A percentile compares a stretch with the other conserved stretches of the same genome.
Conservation (phyloP, 2,113 vertebrate species). For the Vicugna pacos region DNA sequence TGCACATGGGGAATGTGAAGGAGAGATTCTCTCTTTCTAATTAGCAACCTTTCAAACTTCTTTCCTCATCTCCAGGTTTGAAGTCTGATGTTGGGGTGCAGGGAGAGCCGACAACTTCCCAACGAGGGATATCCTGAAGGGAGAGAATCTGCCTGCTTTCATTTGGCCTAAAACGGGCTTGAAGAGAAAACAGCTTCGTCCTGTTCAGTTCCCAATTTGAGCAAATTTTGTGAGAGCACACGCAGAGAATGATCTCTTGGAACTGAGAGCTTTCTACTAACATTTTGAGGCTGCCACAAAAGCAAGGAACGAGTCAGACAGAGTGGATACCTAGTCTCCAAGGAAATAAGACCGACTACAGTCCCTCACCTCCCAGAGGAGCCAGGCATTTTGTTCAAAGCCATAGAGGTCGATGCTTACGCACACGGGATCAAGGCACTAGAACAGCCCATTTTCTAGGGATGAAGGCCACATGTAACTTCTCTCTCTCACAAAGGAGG, state of each 20-base stretch:
- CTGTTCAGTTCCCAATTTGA: neutral
- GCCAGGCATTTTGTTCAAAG: neutral
- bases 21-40: neutral
- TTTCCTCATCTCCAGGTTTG: constrained; percentile 22
- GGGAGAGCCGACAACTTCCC: too few relatives aligned
- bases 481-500: neutral
- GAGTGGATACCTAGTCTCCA: neutral
- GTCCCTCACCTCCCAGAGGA: neutral
- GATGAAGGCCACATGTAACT: neutral
- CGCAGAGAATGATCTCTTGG: neutral
- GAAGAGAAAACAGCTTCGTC: neutral
- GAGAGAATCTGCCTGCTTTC: constrained; percentile 48
- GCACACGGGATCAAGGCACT: neutral
- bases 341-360: neutral
- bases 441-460: neutral
- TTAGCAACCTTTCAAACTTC: neutral
- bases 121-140: neutral
- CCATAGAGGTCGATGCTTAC: neutral
- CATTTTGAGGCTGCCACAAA: neutral
- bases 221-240: neutral
- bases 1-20: neutral
- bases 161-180: constrained; percentile 30
- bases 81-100: neutral
- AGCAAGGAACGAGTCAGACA: neutral
- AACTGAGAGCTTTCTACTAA: neutral